Evolutionary conservation across 2,797 vertebrate species (phyloP).

Genomic region (Melanotaenia nigrans): DNA sequence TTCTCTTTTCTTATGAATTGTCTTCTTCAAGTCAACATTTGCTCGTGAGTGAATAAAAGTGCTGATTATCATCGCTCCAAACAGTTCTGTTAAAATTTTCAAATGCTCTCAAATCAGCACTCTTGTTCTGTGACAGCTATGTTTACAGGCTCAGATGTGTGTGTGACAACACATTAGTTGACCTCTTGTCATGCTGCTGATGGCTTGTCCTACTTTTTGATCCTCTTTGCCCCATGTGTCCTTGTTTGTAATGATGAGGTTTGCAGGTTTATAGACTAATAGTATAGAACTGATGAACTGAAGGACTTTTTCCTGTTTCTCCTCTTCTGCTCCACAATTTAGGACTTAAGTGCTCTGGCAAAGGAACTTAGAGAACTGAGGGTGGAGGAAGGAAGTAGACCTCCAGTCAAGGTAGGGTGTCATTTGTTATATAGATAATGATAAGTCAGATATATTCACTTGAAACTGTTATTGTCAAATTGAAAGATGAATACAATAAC

Average conservation of each 20-base stretch:
- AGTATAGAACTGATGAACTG: slow-evolving; percentile 9
- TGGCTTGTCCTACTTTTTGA: slow-evolving; percentile 31
- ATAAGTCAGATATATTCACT: background rate
- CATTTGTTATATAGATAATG: background rate
- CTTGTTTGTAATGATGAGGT: slow-evolving; percentile 25
- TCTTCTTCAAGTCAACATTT: slow-evolving; percentile 35
- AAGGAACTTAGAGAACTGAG: slow-evolving; percentile 95
- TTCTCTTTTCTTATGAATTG: slow-evolving; percentile 18
- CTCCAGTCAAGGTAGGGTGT: slow-evolving; percentile 90
- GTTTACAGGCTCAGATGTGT: slow-evolving; percentile 25
- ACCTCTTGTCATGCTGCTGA: slow-evolving; percentile 32
- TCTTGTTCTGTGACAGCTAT: slow-evolving; percentile 40
- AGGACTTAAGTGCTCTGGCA: slow-evolving; percentile 96
- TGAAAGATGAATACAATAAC: too few species aligned
- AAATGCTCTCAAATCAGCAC: slow-evolving; percentile 43
- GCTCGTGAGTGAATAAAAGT: slow-evolving; percentile 42
- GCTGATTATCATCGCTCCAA: slow-evolving; percentile 45
- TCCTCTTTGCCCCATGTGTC: slow-evolving; percentile 7
- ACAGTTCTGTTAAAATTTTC: background rate
- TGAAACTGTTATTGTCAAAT: background rate
- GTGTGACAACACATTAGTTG: slow-evolving; percentile 31
- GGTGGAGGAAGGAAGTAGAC: slow-evolving; percentile 93
- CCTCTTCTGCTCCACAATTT: slow-evolving; percentile 25
- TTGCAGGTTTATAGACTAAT: slow-evolving; percentile 10
- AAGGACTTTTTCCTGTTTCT: slow-evolving; percentile 24